Base-by-base conservation (phyloP, 2,888 invertebrate genomes). In the Agrotis ipsilon region DNA sequence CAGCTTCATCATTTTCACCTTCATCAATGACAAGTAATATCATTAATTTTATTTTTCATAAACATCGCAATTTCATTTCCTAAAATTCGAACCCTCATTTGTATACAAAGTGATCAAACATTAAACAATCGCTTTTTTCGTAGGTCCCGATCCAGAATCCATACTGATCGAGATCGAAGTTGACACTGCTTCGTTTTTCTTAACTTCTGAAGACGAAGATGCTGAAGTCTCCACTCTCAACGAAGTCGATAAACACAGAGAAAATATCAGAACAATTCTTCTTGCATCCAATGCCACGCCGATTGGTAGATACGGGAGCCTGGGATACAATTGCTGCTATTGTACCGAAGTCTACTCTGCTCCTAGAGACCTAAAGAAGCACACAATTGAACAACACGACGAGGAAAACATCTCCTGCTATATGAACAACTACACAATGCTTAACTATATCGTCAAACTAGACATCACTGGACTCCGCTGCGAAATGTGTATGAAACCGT, bases 401-500 rank as follows among this genome's bases (percentile, higher is more conserved):
- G 82, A 83, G 16, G 61, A 75, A 46, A 75, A 60, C 2, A 77
- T 81, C 45, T 63, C 78, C 0, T 64, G 48, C 0, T 88, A 72
- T 60, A 83, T 81, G 74, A 73, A 77, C 9, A 65, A 82, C 5
- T 77, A 86, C 43, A 80, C 80, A 2, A 71, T 89, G 74, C 63
- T 78, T 3, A 66, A 69, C 66, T 79, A 72, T 80, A 85, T 88
- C 16, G 90, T 92, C 0, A 93, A 92, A 82, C 75, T 94, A 0
- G 94, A 94, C 39, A 91, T 94, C 11, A 94, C 94, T 0, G 81
- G 69, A 0, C 77, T 94, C 1, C 70, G 78, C 18, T 94, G 94
- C 67, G 89, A 82, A 32, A 79, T 92, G 19, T 94, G 94, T 62
- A 77, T 72, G 54, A 57, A 54, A 1, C 58, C 78, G 21, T 54